Evolutionary conservation across 2,113 vertebrate species (phyloP).

Genomic region (Nasalis larvatus): DNA sequence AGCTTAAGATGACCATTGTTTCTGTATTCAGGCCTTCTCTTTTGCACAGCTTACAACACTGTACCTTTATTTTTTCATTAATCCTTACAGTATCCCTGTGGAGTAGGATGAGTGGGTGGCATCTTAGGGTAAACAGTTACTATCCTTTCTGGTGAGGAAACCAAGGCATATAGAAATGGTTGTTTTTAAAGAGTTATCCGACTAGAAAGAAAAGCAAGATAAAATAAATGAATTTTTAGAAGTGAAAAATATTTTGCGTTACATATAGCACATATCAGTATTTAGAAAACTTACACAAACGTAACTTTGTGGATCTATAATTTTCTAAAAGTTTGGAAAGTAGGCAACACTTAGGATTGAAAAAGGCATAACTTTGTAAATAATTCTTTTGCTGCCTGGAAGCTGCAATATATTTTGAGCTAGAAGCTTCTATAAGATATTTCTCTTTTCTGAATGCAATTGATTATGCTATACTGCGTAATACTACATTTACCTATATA

Average conservation of each 20-base stretch:
- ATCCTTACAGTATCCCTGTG: neutral
- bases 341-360: neutral
- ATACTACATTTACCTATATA: neutral
- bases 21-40: neutral
- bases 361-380: neutral
- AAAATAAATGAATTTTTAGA: conserved; percentile 17
- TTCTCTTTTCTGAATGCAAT: conserved; percentile 30
- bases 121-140: neutral
- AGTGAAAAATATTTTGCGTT: neutral
- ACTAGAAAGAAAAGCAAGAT: neutral
- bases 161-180: neutral
- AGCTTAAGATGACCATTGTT: conserved; percentile 7
- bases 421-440: neutral
- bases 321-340: neutral
- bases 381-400: neutral
- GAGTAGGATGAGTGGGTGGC: neutral
- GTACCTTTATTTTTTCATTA: conserved; percentile 31
- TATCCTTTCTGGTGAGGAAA: conserved; percentile 35
- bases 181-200: neutral
- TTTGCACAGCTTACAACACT: neutral
- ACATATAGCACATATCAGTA: neutral
- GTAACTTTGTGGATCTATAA: neutral
- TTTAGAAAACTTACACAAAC: neutral
- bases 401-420: conserved; percentile 28
- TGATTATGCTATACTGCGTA: neutral